Base-by-base conservation (phyloP, 2,113 vertebrate genomes). In the Eurypyga helias region DNA sequence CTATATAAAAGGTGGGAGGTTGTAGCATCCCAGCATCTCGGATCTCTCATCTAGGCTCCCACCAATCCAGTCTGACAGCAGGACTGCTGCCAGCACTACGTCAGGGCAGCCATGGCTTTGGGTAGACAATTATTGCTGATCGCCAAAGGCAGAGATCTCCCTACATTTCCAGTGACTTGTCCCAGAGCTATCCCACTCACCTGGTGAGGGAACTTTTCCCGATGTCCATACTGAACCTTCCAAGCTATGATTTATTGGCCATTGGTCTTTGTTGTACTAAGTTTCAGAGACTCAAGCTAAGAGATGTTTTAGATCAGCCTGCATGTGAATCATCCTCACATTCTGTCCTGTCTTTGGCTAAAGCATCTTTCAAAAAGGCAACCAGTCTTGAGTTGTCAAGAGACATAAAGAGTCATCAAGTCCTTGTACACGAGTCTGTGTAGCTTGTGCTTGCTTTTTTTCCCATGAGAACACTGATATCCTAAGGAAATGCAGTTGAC, bases 21-120 rank as follows among this genome's bases (percentile, higher is more conserved):
- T 25, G 31, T 43, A 62, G 43, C 25, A 57, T 66, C 48, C 36
- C 55, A 70, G 51, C 46, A 69, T 34, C 73, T 84, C 8, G 8
- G n/a, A 41, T 81, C 58, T n/a, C 54, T 48, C 38, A 61, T 26
- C 66, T 29, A n/a, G 0, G 25, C 36, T 36, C 55, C 26, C 70
- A 17, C 60, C 43, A 34, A 41, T 41, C 41, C 41, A 41, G 41
- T 41, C 41, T 41, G 41, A 7, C 0, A 0, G 52, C 38, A 77
- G 43, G n/a, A 38, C 48, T 38, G 31, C 55, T 67, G 78, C 67
- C 86, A 64, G 48, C 33, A 13, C 17, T 20, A 3, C 72, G 0
- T 16, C 4, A 36, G 45, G 28, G 41, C 38, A 33, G n/a, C 13
- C 6, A 0, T 31, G 34, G 51, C 43, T 71, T 65, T 86, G 51